A percentile compares a stretch with the other conserved stretches of the same genome.
Evolutionary conservation across 2,797 vertebrate species (phyloP).

Genomic region (Helicolenus hilgendorfi): DNA sequence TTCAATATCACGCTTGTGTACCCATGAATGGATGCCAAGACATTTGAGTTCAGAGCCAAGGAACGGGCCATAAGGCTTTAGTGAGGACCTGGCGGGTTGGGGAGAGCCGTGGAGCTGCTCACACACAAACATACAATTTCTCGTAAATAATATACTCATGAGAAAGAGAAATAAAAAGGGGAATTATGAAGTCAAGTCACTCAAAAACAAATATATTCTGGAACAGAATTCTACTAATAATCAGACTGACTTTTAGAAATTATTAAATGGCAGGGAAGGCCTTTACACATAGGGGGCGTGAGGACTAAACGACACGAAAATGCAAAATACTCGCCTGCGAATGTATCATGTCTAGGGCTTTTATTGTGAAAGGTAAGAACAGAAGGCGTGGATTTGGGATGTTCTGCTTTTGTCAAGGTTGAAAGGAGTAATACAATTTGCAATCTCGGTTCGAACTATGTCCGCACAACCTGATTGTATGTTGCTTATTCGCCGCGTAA

Average conservation of each 20-base stretch:
- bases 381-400: not conserved
- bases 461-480: too few species aligned
- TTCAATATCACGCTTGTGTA: slow-evolving; percentile 85
- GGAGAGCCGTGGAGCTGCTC: not conserved
- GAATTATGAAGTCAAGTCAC: slow-evolving; percentile 8
- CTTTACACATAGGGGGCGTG: not conserved
- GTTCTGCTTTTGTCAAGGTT: not conserved
- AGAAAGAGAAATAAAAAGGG: not conserved
- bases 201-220: not conserved
- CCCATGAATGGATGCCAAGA: slow-evolving; percentile 79
- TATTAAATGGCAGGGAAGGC: not conserved
- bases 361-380: not conserved
- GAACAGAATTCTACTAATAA: not conserved
- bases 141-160: not conserved
- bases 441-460: rapidly evolving
- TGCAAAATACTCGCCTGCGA: not conserved
- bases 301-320: too few species aligned
- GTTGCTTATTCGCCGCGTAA: too few species aligned
- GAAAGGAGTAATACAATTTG: rapidly evolving
- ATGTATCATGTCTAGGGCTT: not conserved
- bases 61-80: slow-evolving; percentile 47
- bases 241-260: slow-evolving; percentile 9
- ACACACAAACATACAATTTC: not conserved
- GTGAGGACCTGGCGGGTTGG: slow-evolving; percentile 25
- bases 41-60: slow-evolving; percentile 69